Percentiles rank a stretch among this genome's conserved stretches.
Conservation (phyloP, 2,888 invertebrate species). For the Ernsta delagoae region DNA sequence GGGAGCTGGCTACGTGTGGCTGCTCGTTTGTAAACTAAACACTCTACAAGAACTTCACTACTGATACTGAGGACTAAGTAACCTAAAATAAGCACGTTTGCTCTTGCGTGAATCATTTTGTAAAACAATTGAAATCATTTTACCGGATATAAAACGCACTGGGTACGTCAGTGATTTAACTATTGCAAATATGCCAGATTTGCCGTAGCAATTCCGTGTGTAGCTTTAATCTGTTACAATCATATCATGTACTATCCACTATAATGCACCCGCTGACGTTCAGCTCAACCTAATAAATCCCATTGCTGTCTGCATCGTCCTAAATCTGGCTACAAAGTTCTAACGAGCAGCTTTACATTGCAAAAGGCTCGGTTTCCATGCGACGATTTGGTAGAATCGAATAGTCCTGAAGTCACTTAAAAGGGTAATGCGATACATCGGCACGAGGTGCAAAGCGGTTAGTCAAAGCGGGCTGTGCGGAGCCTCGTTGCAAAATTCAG, state of each 20-base stretch:
- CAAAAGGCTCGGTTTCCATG: background rate
- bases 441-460: conserved; percentile 31
- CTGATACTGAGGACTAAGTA: no score
- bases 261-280: conserved; percentile 7
- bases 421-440: conserved; percentile 31
- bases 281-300: conserved; percentile 10
- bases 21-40: no score
- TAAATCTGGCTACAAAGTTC: conserved; percentile 3
- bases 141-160: no score
- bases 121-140: no score
- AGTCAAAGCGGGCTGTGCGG: conserved; percentile 22
- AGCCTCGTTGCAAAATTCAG: conserved; percentile 30
- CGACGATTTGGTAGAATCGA: background rate
- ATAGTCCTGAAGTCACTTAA: conserved; percentile 17
- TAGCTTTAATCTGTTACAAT: background rate
- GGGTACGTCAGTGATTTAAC: background rate
- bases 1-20: no score
- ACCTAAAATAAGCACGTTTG: no score
- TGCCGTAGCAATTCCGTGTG: conserved; percentile 1
- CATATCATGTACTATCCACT: background rate
- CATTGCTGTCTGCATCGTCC: conserved; percentile 10
- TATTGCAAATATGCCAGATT: background rate
- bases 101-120: no score
- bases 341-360: conserved; percentile 12
- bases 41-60: no score